A percentile compares a stretch with the other conserved stretches of the same genome.
Evolutionary conservation across 2,888 invertebrate genomes (phyloP).

Genomic region (Diplazon laetatorius): DNA sequence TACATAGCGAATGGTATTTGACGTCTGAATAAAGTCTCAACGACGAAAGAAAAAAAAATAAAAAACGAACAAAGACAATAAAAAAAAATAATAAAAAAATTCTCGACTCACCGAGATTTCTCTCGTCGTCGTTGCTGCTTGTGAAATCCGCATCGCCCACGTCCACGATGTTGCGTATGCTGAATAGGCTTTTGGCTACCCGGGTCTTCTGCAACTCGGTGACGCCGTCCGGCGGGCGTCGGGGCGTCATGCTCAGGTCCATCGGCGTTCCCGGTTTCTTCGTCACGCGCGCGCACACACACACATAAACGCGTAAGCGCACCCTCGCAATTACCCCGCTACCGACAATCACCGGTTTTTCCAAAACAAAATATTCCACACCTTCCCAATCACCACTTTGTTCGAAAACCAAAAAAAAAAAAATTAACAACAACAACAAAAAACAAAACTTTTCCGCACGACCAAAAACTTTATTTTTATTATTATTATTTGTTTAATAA

Average conservation of each 20-base stretch:
- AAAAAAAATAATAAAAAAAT: background rate
- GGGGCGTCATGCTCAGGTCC: slow-evolving; percentile 83
- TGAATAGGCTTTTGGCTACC: slow-evolving; percentile 85
- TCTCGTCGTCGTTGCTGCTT: slow-evolving; percentile 68
- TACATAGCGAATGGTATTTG: too few relatives aligned
- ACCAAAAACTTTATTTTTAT: too few relatives aligned
- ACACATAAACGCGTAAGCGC: too few relatives aligned
- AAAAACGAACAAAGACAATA: background rate
- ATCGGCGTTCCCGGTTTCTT: slow-evolving; percentile 73
- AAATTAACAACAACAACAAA: too few relatives aligned
- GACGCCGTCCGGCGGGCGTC: slow-evolving; percentile 79
- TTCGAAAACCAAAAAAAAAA: too few relatives aligned
- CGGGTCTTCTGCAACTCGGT: slow-evolving; percentile 83
- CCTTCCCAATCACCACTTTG: too few relatives aligned
- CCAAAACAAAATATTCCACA: too few relatives aligned
- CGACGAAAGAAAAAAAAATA: background rate
- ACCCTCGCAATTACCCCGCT: too few relatives aligned
- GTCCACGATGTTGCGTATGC: slow-evolving; percentile 85
- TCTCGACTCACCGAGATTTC: slow-evolving; percentile 71
- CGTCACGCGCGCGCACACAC: too few relatives aligned
- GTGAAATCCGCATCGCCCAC: slow-evolving; percentile 82
- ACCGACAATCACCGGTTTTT: too few relatives aligned
- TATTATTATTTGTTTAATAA: too few relatives aligned
- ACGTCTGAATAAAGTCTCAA: background rate
- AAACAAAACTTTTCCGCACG: too few relatives aligned